These are phyloP conservation scores for Cochlearius cochlearius DNA, from an alignment of 2,113 vertebrate genomes.

Conservation along the genomic window DNA sequence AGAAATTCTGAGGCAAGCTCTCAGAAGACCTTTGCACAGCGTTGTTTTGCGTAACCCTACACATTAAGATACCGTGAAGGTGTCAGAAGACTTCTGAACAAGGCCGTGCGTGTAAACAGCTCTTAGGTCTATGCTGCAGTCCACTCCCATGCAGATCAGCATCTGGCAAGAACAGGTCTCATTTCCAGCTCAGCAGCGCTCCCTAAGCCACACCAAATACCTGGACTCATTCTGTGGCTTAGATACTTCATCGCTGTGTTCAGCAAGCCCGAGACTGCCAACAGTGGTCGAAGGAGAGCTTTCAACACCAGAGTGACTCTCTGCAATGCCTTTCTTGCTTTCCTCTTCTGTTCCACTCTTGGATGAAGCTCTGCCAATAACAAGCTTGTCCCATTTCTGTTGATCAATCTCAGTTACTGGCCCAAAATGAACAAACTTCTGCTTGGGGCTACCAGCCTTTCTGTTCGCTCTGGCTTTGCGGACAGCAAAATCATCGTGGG, in stretches of 20 bases:
- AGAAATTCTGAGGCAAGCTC: background rate
- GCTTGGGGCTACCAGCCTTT: constrained; percentile 69
- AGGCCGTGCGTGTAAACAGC: rapidly evolving
- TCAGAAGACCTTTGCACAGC: background rate
- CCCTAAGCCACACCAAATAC: constrained; percentile 59
- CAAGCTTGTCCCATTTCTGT: constrained; percentile 79
- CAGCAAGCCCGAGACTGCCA: background rate
- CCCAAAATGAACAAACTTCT: constrained; percentile 91
- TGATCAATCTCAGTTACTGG: constrained; percentile 92
- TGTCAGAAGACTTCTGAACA: background rate
- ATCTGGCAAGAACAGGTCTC: background rate
- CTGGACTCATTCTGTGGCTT: constrained; percentile 53
- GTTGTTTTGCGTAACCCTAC: background rate
- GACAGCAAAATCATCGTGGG: constrained; percentile 73
- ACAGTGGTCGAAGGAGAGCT: background rate
- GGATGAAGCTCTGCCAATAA: constrained; percentile 70
- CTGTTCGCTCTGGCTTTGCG: constrained; percentile 78
- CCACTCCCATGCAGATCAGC: constrained; percentile 25
- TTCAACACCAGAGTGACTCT: background rate
- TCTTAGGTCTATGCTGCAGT: background rate
- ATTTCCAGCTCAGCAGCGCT: background rate
- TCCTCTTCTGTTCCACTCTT: constrained; percentile 60
- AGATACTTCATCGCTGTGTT: background rate
- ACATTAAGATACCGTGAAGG: background rate
- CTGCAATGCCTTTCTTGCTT: background rate